These are phyloP conservation scores for Megaleporinus macrocephalus DNA, from an alignment of 2,113 vertebrate species.

Conservation along the genomic window DNA sequence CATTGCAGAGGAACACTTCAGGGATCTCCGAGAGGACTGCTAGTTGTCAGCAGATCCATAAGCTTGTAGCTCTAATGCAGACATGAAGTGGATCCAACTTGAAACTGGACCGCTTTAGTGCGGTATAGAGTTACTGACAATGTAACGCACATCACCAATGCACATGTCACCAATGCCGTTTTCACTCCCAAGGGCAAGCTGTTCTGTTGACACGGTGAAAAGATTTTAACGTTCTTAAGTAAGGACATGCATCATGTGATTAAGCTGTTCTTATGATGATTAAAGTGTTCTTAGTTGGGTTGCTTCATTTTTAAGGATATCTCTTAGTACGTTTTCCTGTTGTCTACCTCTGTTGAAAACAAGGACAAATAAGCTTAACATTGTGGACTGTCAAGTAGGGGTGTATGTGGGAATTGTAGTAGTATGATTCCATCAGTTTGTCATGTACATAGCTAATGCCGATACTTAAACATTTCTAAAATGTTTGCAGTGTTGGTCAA, in stretches of 20 bases:
- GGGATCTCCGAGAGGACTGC: slow-evolving; percentile 34
- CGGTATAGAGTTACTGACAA: not conserved
- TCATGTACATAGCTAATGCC: no score
- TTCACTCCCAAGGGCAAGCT: not conserved
- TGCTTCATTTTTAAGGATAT: no score
- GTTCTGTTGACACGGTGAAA: not conserved
- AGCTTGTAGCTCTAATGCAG: slow-evolving; percentile 5
- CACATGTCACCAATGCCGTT: not conserved
- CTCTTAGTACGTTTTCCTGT: no score
- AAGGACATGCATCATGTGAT: not conserved
- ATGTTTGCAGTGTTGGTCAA: no score
- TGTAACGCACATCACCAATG: not conserved
- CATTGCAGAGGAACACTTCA: slow-evolving; percentile 1
- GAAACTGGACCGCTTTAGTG: not conserved
- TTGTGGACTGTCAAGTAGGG: not conserved
- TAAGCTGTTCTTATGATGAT: no score
- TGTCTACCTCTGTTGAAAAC: not conserved
- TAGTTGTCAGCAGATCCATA: slow-evolving; percentile 19
- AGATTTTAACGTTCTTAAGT: not conserved
- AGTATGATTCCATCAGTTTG: no score
- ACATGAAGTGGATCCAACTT: not conserved
- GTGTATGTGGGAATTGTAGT: no score
- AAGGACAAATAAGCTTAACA: not conserved
- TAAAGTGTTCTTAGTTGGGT: no score
- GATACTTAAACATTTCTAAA: no score